Conservation (phyloP, 2,797 vertebrate genomes). For the Darevskia nairensis region DNA sequence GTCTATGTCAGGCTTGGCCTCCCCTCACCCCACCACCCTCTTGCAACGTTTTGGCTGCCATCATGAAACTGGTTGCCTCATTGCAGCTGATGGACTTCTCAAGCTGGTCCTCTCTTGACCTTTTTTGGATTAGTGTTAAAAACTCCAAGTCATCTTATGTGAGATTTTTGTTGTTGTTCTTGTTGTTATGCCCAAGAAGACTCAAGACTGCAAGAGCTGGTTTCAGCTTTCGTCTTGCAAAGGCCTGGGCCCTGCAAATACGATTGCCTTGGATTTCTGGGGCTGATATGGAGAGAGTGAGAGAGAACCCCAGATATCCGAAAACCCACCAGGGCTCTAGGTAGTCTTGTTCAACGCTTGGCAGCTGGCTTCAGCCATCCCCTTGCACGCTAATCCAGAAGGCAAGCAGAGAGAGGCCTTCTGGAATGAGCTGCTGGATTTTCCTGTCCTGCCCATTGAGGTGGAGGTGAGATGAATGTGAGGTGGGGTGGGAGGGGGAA, state of each 20-base stretch:
- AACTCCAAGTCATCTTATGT: too few relatives aligned
- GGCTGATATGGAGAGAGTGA: not conserved
- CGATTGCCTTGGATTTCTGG: not conserved
- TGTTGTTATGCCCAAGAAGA: too few relatives aligned
- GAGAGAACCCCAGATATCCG: not conserved
- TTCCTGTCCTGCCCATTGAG: not conserved
- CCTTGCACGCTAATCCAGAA: not conserved
- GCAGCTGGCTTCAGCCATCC: not conserved
- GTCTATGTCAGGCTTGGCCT: not conserved
- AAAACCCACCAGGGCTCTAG: not conserved
- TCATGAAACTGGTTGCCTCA: too few relatives aligned
- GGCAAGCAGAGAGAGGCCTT: not conserved
- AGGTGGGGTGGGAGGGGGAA: not conserved
- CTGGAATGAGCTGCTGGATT: not conserved
- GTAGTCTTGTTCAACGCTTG: not conserved
- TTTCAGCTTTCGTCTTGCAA: not conserved
- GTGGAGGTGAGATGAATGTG: accelerated
- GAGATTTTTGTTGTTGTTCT: too few relatives aligned
- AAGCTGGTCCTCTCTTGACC: too few relatives aligned
- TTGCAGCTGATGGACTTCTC: too few relatives aligned
- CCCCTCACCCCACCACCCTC: not conserved
- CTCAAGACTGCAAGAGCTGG: not conserved
- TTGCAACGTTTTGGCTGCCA: too few relatives aligned
- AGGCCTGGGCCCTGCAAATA: not conserved
- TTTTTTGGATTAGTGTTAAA: too few relatives aligned